Base-by-base conservation (phyloP, 2,888 invertebrate genomes). In the Drosophila algonquin region DNA sequence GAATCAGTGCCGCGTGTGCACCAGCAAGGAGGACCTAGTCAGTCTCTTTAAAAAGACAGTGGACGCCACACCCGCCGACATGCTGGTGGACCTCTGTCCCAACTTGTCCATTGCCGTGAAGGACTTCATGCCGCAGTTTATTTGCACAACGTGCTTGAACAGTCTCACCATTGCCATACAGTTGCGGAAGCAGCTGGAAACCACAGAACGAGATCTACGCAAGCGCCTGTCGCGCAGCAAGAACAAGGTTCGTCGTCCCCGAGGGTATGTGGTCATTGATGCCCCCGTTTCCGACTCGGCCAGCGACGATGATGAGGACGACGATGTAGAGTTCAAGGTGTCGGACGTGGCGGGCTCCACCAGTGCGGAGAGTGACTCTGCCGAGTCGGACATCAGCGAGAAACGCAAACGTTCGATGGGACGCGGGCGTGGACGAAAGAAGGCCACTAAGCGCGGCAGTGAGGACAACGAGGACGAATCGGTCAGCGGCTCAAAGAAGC, bases 101-200 rank as follows among this genome's bases (percentile, higher is more conserved):
- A 83, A 81, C 5, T 91, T 93, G 2, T 89, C 90, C 63, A 92
- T 93, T 55, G 84, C 87, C 12, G 85, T 80, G 32, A 91, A 91
- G 72, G 93, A 93, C 77, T 92, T 90, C 58, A 89, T 93, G 74
- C 93, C 93, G 2, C 92, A 92, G 64, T 91, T 87, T 54, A 91
- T 93, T 24, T 93, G 93, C 75, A 79, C 80, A 24, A 69, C 81
- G 14, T 93, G 93, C 76, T 79, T 90, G 65, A 88, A 88, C 48
- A 92, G 92, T 69, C 87, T 93, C 14, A 90, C 87, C 14, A 89
- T 91, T 61, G 93, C 93, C 48, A 89, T 91, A 67, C 89, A 92
- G 59, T 81, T 93, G 30, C 91, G 92, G 44, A 80, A 75, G 18
- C 89, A 91, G 47, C 91, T 93, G 58, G 92, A 92, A 68, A 82